phyloP scores from a whole-genome alignment of 2,888 invertebrate genomes.

The Candidula unifasciata region DNA sequence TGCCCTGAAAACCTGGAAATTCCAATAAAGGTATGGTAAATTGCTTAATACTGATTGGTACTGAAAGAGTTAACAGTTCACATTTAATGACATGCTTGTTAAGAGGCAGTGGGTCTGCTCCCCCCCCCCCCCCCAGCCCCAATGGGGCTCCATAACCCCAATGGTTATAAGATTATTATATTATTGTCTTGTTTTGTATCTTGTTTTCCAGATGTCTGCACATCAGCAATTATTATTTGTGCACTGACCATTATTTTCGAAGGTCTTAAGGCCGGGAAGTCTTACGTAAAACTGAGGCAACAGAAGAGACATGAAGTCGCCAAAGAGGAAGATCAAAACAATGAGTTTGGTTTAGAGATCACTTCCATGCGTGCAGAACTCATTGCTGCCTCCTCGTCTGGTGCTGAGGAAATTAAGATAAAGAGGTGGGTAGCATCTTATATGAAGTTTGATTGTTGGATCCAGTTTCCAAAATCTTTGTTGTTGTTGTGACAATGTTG shows the following conservation, averaged over 20 bases:
- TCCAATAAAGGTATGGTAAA: too few species aligned
- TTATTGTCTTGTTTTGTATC: neutral
- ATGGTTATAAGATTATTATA: too few species aligned
- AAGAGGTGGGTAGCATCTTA: conserved; percentile 22
- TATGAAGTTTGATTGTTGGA: neutral
- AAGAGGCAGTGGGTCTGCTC: too few species aligned
- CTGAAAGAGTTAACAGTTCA: too few species aligned
- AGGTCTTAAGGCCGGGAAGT: conserved; percentile 59
- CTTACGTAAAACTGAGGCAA: conserved; percentile 60
- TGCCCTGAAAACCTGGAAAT: too few species aligned
- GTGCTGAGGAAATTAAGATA: conserved; percentile 57
- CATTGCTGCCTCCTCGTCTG: conserved; percentile 59
- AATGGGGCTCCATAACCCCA: too few species aligned
- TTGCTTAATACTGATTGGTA: too few species aligned
- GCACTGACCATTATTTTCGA: conserved; percentile 61
- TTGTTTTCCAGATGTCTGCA: conserved; percentile 59
- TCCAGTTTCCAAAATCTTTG: neutral
- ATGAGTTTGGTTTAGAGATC: conserved; percentile 52
- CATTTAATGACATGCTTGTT: too few species aligned
- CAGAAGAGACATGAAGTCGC: conserved; percentile 62
- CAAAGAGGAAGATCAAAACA: conserved; percentile 52
- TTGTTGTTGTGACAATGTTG: neutral
- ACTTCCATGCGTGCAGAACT: conserved; percentile 57
- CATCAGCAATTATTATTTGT: conserved; percentile 57
- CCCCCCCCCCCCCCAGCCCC: too few species aligned